phyloP scores from a whole-genome alignment of 2,888 invertebrate species.

The Stramonita haemastoma region DNA sequence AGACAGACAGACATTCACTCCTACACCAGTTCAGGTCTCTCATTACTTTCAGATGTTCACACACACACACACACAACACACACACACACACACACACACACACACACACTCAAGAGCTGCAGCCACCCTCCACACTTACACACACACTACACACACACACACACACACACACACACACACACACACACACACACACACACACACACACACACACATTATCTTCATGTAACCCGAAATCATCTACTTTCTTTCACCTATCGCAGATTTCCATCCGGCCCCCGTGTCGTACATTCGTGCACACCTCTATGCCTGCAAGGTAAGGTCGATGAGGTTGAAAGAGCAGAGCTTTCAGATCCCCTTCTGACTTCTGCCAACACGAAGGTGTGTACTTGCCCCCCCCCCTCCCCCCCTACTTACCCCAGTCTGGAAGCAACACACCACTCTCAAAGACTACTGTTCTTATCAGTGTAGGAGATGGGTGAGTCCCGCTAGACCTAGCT shows the following conservation, averaged over 20 bases:
- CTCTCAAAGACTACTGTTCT: background rate
- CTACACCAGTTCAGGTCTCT: no score
- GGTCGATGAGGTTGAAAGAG: no score
- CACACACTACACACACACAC: constrained; percentile 9
- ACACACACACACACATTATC: constrained; percentile 9
- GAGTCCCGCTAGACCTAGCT: background rate
- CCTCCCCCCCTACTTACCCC: no score
- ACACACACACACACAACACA: background rate
- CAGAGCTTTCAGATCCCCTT: no score
- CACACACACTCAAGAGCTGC: background rate
- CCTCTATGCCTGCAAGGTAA: background rate
- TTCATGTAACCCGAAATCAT: no score
- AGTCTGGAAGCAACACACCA: background rate
- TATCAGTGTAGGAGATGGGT: background rate
- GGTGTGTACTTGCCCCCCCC: no score
- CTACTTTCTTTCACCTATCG: no score
- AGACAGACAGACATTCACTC: no score
- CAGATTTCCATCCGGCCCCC: no score
- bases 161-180: background rate
- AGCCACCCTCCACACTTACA: background rate
- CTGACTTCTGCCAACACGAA: no score
- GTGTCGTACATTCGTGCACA: no score
- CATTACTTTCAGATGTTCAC: no score
- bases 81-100: background rate
- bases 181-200: background rate